Conservation (phyloP, 2,113 vertebrate genomes). For the Pelusios castaneus region DNA sequence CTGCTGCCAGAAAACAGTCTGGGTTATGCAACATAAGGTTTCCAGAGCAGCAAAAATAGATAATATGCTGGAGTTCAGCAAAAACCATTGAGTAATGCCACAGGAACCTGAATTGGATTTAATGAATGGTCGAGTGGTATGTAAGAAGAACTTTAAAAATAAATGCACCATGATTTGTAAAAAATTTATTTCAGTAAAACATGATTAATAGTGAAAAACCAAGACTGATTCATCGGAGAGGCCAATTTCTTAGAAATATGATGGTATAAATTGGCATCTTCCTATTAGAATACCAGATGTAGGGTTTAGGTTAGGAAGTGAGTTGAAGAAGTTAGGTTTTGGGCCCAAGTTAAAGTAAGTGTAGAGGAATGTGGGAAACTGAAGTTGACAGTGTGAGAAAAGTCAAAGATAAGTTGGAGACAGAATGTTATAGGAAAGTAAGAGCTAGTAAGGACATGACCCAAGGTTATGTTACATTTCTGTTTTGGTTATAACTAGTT, state of each 20-base stretch:
- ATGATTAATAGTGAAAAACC: not conserved
- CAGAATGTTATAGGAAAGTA: too few species aligned
- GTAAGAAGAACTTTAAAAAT: not conserved
- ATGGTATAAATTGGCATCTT: not conserved
- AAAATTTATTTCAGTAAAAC: not conserved
- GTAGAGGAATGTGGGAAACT: too few species aligned
- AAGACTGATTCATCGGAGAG: not conserved
- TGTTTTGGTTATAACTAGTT: too few species aligned
- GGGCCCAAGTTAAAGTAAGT: too few species aligned
- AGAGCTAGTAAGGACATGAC: too few species aligned
- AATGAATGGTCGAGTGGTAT: not conserved
- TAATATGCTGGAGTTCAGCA: slow-evolving; percentile 4
- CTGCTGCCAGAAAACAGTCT: slow-evolving; percentile 3
- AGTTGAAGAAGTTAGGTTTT: too few species aligned
- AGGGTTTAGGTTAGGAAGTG: too few species aligned
- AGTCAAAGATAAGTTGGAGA: too few species aligned
- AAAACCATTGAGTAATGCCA: not conserved
- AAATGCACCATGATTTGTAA: not conserved
- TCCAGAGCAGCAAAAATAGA: not conserved
- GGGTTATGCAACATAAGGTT: slow-evolving; percentile 1
- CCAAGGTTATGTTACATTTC: too few species aligned
- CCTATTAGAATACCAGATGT: not conserved
- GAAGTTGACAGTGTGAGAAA: too few species aligned
- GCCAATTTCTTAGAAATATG: slow-evolving; percentile 8
- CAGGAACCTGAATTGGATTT: not conserved